Base-by-base conservation (phyloP, 2,113 vertebrate species). In the Halcyon senegalensis region DNA sequence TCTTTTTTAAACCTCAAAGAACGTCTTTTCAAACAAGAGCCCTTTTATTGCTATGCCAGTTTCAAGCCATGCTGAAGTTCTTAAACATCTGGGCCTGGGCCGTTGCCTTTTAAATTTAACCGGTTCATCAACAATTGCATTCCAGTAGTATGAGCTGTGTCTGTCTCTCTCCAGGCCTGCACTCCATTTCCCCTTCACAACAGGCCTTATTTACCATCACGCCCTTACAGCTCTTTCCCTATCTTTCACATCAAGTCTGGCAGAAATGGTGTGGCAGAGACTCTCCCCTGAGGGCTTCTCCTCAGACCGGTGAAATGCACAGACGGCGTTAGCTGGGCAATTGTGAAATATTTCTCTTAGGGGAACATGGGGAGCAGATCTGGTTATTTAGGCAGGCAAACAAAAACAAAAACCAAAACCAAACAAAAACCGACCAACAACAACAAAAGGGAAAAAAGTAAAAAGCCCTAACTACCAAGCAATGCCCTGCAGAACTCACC, bases 101-200 rank as follows among this genome's bases (percentile, higher is more conserved):
- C 23, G 3, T 63, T 73, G 87, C 43, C 84, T 85, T 88, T 91
- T 93, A 84, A 81, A 89, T 75, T 18, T 74, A 89, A 89, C 64
- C 4, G 3, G 75, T 85, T 70, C 87, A 94, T 93, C 93, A 93
- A 66, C 87, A 83, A n/a, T 33, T 83, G 87, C 93, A 93, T 96
- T 93, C 87, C 93, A 83, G 75, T 3, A 55, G 78, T 67, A 81
- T 92, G 92, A 94, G 91, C 8, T 91, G 84, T 75, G 84, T 82
- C 93, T 96, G 84, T 41, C 84, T 94, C 76, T 89, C 41, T 41
- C 51, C 35, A 67, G 58, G 87, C 80, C 84, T 94, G 93, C 79
- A 56, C 80, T 94, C 84, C 51, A 94, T 88, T 84, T 84, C 70
- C 87, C 70, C 66, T 62, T 43, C 83, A 11, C 76, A 72, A 58